Percentiles rank a stretch among this genome's conserved stretches.
phyloP scores from a whole-genome alignment of 2,888 invertebrate genomes.

The Junonia oenone region DNA sequence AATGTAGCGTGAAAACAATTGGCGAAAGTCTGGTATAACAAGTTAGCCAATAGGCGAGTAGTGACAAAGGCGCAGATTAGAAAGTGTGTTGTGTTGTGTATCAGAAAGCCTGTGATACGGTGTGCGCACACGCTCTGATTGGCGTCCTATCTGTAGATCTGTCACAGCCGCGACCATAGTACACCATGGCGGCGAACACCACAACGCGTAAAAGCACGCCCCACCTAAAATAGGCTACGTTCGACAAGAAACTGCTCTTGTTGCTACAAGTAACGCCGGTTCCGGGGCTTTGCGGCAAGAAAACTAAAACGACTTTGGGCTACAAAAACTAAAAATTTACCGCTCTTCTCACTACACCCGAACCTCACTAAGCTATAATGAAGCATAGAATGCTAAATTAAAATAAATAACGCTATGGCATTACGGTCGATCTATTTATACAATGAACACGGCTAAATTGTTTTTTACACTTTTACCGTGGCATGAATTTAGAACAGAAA shows the following conservation, averaged over 20 bases:
- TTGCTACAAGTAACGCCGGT: constrained; percentile 19
- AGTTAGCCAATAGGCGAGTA: constrained; percentile 68
- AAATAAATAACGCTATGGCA: constrained; percentile 1
- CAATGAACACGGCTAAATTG: not conserved
- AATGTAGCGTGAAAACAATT: constrained; percentile 77
- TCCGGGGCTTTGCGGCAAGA: constrained; percentile 3
- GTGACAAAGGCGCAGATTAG: constrained; percentile 78
- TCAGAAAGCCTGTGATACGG: constrained; percentile 69
- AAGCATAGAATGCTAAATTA: constrained; percentile 3
- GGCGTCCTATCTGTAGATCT: constrained; percentile 73
- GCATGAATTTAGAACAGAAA: constrained; percentile 2
- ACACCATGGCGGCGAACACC: constrained; percentile 32
- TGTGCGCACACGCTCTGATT: constrained; percentile 72
- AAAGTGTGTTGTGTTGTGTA: constrained; percentile 74
- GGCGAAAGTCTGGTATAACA: constrained; percentile 73
- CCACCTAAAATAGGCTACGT: constrained; percentile 17
- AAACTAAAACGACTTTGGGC: not conserved
- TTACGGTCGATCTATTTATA: constrained; percentile 3
- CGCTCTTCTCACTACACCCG: constrained; percentile 6
- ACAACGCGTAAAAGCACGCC: constrained; percentile 19
- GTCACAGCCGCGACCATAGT: constrained; percentile 47
- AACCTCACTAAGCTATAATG: not conserved
- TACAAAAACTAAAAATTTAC: constrained; percentile 5
- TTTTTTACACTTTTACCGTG: constrained; percentile 5
- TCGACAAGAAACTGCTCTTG: constrained; percentile 24